Base-by-base conservation (phyloP, 2,888 invertebrate species). In the Esperia sulphurella region DNA sequence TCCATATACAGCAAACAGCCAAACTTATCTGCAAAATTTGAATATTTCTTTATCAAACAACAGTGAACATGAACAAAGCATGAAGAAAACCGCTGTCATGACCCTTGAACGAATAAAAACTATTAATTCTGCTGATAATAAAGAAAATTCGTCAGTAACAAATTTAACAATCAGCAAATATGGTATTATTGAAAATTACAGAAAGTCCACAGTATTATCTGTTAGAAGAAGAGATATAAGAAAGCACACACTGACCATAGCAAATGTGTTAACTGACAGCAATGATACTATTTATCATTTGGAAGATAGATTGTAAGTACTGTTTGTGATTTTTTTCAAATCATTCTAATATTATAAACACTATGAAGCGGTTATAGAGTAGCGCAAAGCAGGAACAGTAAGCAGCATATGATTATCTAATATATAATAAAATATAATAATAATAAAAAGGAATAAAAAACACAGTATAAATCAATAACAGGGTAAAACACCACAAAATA, bases 241-340 rank as follows among this genome's bases (percentile, higher is more conserved):
- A 43, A 54, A 65, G 46, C 77, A 77, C 50, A 61, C 63, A 0
- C 58, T 87, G 0, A 84, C 81, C 0, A 78, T 87, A 75, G 74
- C 65, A 0, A 83, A 79, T 50, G 86, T 87, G 0, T 74, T 87
- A 3, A 79, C 79, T 0, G 88, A 88, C 30, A 84, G 79, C 47
- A 86, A 87, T 48, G 79, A 83, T 0, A 87, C 87, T 0, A 71
- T 70, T 13, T 53, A 67, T 0, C 87, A 88, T 62, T 59, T 88
- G 72, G 71, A 71, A 54, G 87, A 88, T 51, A 68, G 87, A 65
- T 50, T 86, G 88, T 87, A 59, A 79, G 85, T 78, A 62, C 14
- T n/a, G n/a, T n/a, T n/a, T n/a, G n/a, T n/a, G n/a, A n/a, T n/a
- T 12, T 13, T 29, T 35, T 0, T 9, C 21, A 14, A 9, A 5